Evolutionary conservation across 2,888 invertebrate species (phyloP).

Genomic region (Drosophila tanythrix): DNA sequence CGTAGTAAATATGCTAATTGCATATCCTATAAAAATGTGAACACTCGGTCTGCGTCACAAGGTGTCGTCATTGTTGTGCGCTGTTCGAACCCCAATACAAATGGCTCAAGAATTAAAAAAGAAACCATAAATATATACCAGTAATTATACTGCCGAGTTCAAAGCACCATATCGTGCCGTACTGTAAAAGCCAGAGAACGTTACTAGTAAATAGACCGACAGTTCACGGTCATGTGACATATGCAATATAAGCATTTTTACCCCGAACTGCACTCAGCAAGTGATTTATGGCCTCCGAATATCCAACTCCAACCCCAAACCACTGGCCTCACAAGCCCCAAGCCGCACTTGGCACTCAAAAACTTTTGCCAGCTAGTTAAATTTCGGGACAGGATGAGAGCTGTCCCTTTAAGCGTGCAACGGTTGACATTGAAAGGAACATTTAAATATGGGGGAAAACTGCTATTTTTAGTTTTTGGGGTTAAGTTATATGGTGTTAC

Average conservation of each 20-base stretch:
- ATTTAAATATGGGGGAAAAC: slow-evolving; percentile 49
- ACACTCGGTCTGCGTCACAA: slow-evolving; percentile 11
- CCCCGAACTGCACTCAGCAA: slow-evolving; percentile 45
- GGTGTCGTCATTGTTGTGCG: slow-evolving; percentile 37
- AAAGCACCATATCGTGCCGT: slow-evolving; percentile 27
- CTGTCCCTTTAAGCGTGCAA: slow-evolving; percentile 37
- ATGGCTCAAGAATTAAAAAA: background rate
- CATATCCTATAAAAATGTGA: slow-evolving; percentile 8
- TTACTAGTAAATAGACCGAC: slow-evolving; percentile 37
- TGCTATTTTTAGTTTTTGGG: slow-evolving; percentile 53
- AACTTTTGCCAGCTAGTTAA: slow-evolving; percentile 46
- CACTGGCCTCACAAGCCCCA: background rate
- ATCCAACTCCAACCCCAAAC: background rate
- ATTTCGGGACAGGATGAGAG: slow-evolving; percentile 17
- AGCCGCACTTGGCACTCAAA: slow-evolving; percentile 52
- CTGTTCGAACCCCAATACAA: background rate
- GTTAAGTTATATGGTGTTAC: background rate
- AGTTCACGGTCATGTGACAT: slow-evolving; percentile 61
- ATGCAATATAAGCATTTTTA: slow-evolving; percentile 44
- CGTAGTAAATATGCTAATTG: background rate
- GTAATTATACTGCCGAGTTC: slow-evolving; percentile 41
- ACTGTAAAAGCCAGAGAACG: slow-evolving; percentile 1
- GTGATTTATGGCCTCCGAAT: slow-evolving; percentile 49
- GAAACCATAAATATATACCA: slow-evolving; percentile 5
- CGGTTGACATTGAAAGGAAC: slow-evolving; percentile 66